A percentile compares a stretch with the other conserved stretches of the same genome.
phyloP scores from a whole-genome alignment of 2,888 invertebrate species.

The Drosophila sordidula region DNA sequence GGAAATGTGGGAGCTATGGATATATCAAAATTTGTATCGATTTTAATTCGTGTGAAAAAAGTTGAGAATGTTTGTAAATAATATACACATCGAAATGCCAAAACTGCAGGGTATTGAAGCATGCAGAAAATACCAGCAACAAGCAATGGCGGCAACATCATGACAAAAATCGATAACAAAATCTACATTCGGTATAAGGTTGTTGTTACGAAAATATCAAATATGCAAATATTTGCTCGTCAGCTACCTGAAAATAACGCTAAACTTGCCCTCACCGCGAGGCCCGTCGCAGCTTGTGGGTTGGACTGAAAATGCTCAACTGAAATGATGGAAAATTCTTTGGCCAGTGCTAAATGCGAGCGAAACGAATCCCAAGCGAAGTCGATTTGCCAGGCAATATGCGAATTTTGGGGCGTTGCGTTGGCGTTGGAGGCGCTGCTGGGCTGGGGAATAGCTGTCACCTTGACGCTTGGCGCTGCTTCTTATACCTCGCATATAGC shows the following conservation, averaged over 20 bases:
- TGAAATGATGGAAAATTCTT: constrained; percentile 53
- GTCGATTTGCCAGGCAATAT: constrained; percentile 54
- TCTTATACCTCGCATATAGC: constrained; percentile 1
- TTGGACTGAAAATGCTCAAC: constrained; percentile 51
- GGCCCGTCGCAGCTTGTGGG: not conserved
- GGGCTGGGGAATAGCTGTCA: constrained; percentile 57
- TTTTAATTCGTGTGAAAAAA: too few relatives aligned
- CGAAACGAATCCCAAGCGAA: constrained; percentile 44
- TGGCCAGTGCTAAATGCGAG: constrained; percentile 28
- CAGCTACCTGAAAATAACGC: constrained; percentile 74
- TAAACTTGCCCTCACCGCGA: constrained; percentile 36
- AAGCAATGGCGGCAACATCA: constrained; percentile 26
- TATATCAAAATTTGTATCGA: too few relatives aligned
- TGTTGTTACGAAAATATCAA: constrained; percentile 78
- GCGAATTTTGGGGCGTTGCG: constrained; percentile 14
- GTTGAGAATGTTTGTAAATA: too few relatives aligned
- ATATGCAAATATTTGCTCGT: constrained; percentile 74
- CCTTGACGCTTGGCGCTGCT: constrained; percentile 64
- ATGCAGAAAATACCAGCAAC: constrained; percentile 19
- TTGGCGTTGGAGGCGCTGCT: not conserved
- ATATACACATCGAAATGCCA: not conserved
- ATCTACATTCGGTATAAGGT: constrained; percentile 72
- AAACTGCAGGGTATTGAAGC: constrained; percentile 30
- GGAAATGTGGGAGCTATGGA: too few relatives aligned
- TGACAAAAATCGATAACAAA: constrained; percentile 71